Percentiles rank a stretch among this genome's conserved stretches.
These are phyloP conservation scores for Sinosuthora webbiana DNA, from an alignment of 2,113 vertebrate species.

Conservation along the genomic window DNA sequence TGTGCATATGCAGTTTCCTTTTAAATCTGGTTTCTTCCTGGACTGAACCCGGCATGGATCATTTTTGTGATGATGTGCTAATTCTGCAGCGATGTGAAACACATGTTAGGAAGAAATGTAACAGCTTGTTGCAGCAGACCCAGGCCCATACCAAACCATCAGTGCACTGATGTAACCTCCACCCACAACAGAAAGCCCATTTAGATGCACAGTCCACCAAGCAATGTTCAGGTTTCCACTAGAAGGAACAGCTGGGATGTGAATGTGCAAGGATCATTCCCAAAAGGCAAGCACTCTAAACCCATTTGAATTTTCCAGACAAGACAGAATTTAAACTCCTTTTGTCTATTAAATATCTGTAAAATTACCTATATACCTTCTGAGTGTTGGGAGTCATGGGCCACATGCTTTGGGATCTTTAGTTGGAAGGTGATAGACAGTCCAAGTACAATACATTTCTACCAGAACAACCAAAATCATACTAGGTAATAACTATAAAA, in stretches of 20 bases:
- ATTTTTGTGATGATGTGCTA: slow-evolving; percentile 11
- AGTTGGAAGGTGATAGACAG: background rate
- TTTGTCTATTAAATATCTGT: background rate
- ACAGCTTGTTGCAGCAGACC: background rate
- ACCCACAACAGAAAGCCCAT: background rate
- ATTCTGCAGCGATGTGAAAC: slow-evolving; percentile 33
- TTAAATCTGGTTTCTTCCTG: background rate
- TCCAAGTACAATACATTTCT: background rate
- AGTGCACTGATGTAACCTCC: background rate
- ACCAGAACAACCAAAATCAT: background rate
- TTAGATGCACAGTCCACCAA: background rate
- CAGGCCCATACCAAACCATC: background rate
- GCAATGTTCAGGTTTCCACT: background rate
- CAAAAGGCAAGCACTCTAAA: background rate
- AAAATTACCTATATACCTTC: background rate
- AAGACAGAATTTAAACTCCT: background rate
- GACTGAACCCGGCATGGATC: background rate
- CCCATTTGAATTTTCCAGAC: background rate
- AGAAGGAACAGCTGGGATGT: background rate
- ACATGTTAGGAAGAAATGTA: background rate
- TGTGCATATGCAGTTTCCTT: background rate
- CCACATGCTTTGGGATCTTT: background rate
- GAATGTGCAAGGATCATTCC: background rate
- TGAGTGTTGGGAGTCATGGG: background rate
- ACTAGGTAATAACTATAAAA: background rate